phyloP scores from a whole-genome alignment of 2,888 invertebrate genomes.

The Nomada fabriciana region DNA sequence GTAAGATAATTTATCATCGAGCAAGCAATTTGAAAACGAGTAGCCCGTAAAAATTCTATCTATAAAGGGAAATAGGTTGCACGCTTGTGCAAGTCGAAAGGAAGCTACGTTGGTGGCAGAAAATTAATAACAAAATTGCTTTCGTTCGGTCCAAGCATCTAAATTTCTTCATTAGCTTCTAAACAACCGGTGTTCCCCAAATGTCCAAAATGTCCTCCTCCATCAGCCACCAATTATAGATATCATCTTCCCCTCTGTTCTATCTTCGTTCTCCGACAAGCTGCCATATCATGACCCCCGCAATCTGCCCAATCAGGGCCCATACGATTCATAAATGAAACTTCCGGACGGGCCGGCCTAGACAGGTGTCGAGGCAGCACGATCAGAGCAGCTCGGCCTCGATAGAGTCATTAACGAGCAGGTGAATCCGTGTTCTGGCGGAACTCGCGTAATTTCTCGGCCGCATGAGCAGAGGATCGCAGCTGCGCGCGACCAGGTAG shows the following conservation, averaged over 20 bases:
- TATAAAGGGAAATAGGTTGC: too few species aligned
- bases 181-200: neutral
- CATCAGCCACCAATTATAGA: neutral
- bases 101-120: too few species aligned
- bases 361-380: constrained; percentile 68
- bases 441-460: constrained; percentile 62
- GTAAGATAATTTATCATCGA: too few species aligned
- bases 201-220: neutral
- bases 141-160: too few species aligned
- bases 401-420: constrained; percentile 78
- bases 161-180: too few species aligned
- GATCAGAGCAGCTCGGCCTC: constrained; percentile 39
- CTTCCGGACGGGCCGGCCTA: constrained; percentile 24
- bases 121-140: too few species aligned
- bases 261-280: neutral
- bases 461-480: constrained; percentile 55
- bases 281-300: neutral
- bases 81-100: too few species aligned
- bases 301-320: neutral
- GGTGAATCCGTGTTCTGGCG: constrained; percentile 70
- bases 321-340: constrained; percentile 25
- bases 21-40: too few species aligned
- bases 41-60: too few species aligned
- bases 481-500: constrained; percentile 59
- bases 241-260: neutral